A percentile compares a stretch with the other conserved stretches of the same genome.
These are phyloP conservation scores for Ophioninae sp. DNA, from an alignment of 2,888 invertebrate species.

Conservation along the genomic window DNA sequence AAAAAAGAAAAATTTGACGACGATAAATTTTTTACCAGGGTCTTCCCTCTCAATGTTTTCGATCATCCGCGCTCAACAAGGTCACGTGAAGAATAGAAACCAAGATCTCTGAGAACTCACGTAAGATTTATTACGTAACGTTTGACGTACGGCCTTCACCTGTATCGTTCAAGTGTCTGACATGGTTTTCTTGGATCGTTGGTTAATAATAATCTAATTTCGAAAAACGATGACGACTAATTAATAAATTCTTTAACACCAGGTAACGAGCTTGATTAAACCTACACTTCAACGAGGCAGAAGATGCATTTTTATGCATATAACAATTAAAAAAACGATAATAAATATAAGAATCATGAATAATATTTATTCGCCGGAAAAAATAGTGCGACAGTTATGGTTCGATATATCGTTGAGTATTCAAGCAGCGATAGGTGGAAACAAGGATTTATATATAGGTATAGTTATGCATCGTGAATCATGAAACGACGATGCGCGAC, in stretches of 20 bases:
- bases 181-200: constrained; percentile 6
- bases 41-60: background rate
- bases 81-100: constrained; percentile 22
- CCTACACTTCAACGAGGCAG: too few species aligned
- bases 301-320: background rate
- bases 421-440: constrained; percentile 6
- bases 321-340: background rate
- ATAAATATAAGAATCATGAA: background rate
- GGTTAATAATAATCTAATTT: constrained; percentile 5
- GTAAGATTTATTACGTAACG: constrained; percentile 38
- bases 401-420: constrained; percentile 13
- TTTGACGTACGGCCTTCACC: constrained; percentile 41
- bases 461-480: constrained; percentile 53
- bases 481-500: constrained; percentile 48
- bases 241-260: background rate
- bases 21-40: too few species aligned
- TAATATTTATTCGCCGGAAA: background rate
- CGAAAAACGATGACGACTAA: background rate
- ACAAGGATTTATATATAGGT: background rate
- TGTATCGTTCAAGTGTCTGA: constrained; percentile 20
- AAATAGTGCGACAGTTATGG: background rate
- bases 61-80: constrained; percentile 7
- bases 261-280: too few species aligned
- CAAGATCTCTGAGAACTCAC: constrained; percentile 1
- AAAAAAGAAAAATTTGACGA: too few species aligned